phyloP scores from a whole-genome alignment of 2,113 vertebrate species.

The Sorex fumeus region DNA sequence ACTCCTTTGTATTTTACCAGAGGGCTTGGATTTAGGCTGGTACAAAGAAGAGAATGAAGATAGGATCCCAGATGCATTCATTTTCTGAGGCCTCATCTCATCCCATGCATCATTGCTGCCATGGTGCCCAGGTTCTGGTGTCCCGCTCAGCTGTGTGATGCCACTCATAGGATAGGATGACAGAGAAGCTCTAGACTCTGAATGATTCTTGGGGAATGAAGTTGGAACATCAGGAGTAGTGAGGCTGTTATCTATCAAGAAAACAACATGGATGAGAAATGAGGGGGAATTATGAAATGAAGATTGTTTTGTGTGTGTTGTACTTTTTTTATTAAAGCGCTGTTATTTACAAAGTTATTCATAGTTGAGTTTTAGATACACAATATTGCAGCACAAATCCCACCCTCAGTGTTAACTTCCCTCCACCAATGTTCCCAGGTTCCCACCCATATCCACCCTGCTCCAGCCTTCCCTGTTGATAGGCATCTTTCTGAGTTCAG shows the following conservation, averaged over 20 bases:
- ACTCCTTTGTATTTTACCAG: slow-evolving; percentile 86
- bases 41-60: slow-evolving; percentile 87
- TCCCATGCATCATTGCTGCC: slow-evolving; percentile 86
- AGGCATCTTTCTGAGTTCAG: too few species aligned
- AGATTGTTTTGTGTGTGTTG: neutral
- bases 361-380: too few species aligned
- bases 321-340: too few species aligned
- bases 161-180: slow-evolving; percentile 75
- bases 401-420: too few species aligned
- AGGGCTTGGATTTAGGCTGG: slow-evolving; percentile 87
- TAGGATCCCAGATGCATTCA: slow-evolving; percentile 78
- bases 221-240: slow-evolving; percentile 85
- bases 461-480: too few species aligned
- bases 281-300: neutral
- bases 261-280: neutral
- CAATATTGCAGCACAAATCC: too few species aligned
- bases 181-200: slow-evolving; percentile 75
- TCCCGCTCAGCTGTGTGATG: slow-evolving; percentile 68
- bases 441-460: too few species aligned
- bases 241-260: slow-evolving; percentile 81
- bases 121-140: slow-evolving; percentile 64
- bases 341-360: too few species aligned
- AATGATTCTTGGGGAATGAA: slow-evolving; percentile 66
- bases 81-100: slow-evolving; percentile 63
- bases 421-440: too few species aligned